Evolutionary conservation across 2,888 invertebrate species (phyloP).

Genomic region (Torymus aiolomorphi): DNA sequence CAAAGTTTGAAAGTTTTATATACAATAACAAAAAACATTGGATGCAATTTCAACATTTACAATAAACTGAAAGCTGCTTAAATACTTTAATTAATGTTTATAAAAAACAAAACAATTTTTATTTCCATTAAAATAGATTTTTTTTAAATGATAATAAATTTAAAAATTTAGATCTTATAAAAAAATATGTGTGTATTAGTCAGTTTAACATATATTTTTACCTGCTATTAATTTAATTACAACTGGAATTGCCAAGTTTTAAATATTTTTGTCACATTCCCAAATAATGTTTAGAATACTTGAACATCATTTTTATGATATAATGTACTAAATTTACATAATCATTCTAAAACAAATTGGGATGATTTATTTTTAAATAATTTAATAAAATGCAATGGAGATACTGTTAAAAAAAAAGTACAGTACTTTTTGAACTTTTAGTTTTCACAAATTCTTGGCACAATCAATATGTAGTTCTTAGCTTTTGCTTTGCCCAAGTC

Average conservation of each 20-base stretch:
- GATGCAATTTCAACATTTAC: too few species aligned
- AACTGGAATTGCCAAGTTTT: constrained; percentile 25
- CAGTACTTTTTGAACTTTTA: constrained; percentile 17
- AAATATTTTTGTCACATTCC: constrained; percentile 20
- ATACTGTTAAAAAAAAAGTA: neutral
- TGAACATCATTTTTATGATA: neutral
- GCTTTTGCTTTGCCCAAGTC: constrained; percentile 62
- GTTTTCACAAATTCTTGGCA: constrained; percentile 64
- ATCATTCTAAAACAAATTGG: too few species aligned
- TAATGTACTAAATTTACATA: neutral
- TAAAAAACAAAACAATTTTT: too few species aligned
- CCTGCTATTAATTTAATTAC: constrained; percentile 12
- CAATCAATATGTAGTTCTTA: constrained; percentile 65
- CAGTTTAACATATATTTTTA: neutral
- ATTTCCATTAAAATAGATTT: too few species aligned
- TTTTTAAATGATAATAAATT: neutral
- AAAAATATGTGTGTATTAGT: neutral
- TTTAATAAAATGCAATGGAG: neutral
- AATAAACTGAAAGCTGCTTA: too few species aligned
- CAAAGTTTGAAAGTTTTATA: neutral
- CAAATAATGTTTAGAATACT: neutral
- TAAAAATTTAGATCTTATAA: neutral
- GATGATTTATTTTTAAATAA: neutral
- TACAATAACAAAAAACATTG: neutral
- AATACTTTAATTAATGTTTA: too few species aligned